These are phyloP conservation scores for Glandiceps talaboti DNA, from an alignment of 53 echinoderm and acorn worm species.

Conservation along the genomic window DNA sequence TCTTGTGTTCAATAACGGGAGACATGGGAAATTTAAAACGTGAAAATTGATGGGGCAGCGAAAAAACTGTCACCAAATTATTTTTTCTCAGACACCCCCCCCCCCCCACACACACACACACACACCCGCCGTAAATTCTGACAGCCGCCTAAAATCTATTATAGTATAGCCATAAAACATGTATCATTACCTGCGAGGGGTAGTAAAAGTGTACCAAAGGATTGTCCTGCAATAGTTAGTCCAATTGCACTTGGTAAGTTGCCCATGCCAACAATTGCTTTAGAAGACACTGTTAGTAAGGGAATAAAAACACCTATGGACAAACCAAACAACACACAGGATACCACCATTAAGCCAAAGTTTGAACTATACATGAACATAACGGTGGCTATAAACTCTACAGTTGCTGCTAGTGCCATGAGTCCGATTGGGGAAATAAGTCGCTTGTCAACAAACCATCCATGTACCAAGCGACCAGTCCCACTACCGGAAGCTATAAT, in stretches of 20 bases:
- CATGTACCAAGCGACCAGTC: neutral
- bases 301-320: neutral
- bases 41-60: no score
- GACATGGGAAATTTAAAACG: no score
- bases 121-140: no score
- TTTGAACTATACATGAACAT: neutral
- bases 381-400: no score
- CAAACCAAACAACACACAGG: neutral
- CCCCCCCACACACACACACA: no score
- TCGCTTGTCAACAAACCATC: neutral
- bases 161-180: no score
- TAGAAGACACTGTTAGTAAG: neutral
- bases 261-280: neutral
- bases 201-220: neutral
- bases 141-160: no score
- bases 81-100: no score
- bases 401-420: neutral
- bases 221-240: neutral
- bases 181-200: neutral
- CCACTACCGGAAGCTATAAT: neutral
- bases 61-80: no score
- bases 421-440: neutral
- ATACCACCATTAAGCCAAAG: neutral
- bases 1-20: no score
- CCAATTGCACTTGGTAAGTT: neutral